Base-by-base conservation (phyloP, 1,140 invertebrate genomes). In the Psix sp. region DNA sequence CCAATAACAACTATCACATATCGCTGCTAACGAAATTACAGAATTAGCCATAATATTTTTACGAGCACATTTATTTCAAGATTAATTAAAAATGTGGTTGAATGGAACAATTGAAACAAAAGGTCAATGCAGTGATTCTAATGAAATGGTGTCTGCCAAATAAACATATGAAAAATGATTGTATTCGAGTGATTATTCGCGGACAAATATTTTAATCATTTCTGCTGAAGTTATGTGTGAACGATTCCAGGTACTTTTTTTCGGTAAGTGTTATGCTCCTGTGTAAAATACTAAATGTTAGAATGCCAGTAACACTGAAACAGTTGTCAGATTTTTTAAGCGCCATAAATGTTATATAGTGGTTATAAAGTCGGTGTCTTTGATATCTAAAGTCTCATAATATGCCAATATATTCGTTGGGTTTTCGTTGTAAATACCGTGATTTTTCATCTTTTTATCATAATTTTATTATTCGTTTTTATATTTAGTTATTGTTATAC, bases 321-420 rank as follows among this genome's bases (percentile, higher is more conserved):
- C 81, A 84, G 83, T 84, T 79, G 82, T 85, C 79, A 80, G 81
- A 82, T 80, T 82, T 82, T 76, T 80, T 67, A 36, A 48, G 63
- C 66, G 78, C 73, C 76, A 78, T 84, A 85, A 85, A 85, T 80
- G 74, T 78, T 85, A 85, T 85, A 85, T 82, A 80, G 77, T 71
- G 79, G 83, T 73, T 83, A 76, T 85, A 85, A 85, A 84, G 63
- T 79, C 84, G 84, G 84, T 67, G 54, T 67, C 84, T 85, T 85
- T 85, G 83, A 85, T 82, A 84, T 60, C 72, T 42, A 57, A 70
- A 49, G 75, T 67, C 79, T 68, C 77, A 77, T 82, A 80, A 81
- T 76, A 67, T 76, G 76, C 77, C 75, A 76, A 81, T 82, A 81
- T 77, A 76, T 80, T 78, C 80, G 68, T 78, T 67, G 51, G 68